Evolutionary conservation across 1,140 invertebrate species (phyloP).

Genomic region (Macrocentrus cingulum): DNA sequence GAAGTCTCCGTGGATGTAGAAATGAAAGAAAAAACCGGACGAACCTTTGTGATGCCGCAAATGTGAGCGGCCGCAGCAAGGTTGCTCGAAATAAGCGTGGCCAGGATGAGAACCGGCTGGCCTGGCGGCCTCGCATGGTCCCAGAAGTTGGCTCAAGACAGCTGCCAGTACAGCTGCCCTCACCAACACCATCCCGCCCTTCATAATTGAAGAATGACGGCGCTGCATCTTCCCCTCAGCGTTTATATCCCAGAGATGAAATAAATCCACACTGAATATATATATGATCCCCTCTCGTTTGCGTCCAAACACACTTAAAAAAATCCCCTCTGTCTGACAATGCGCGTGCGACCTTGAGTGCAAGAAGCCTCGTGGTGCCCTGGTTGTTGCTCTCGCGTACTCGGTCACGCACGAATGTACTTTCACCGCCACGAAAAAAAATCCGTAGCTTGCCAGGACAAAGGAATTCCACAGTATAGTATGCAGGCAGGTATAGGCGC

Average conservation of each 20-base stretch:
- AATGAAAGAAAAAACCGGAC: constrained; percentile 4
- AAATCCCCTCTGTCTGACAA: not conserved
- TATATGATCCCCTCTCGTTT: no score
- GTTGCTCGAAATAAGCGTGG: constrained; percentile 58
- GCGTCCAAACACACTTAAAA: no score
- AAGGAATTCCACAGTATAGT: constrained; percentile 45
- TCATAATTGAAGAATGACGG: constrained; percentile 38
- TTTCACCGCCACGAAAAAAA: constrained; percentile 34
- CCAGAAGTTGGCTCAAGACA: constrained; percentile 48
- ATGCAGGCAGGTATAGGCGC: not conserved
- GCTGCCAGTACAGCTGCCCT: constrained; percentile 55
- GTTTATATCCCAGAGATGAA: constrained; percentile 14
- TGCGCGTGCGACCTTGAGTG: constrained; percentile 13
- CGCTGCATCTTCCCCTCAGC: constrained; percentile 33
- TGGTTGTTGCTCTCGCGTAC: constrained; percentile 41
- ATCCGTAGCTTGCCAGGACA: constrained; percentile 37
- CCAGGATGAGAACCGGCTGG: constrained; percentile 53
- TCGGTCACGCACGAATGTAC: constrained; percentile 34
- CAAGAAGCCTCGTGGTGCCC: constrained; percentile 9
- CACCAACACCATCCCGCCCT: constrained; percentile 43
- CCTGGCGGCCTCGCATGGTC: constrained; percentile 43
- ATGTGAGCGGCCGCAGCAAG: constrained; percentile 55
- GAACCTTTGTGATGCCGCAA: constrained; percentile 58
- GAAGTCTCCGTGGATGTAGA: no score
- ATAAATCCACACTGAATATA: not conserved